These are phyloP conservation scores for Rhinogobio ventralis DNA, from an alignment of 2,797 vertebrate genomes.

Conservation along the genomic window DNA sequence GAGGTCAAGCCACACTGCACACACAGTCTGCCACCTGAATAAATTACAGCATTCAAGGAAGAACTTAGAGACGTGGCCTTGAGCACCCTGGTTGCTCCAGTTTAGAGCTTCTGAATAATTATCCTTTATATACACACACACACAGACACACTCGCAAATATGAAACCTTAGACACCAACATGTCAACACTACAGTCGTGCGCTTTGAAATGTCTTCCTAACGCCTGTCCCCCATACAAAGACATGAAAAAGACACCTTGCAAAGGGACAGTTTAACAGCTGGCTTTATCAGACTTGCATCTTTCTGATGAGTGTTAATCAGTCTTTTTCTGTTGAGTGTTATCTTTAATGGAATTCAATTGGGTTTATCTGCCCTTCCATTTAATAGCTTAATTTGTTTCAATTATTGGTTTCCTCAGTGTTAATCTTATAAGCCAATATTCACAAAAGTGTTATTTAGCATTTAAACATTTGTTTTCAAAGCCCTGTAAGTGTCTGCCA, in stretches of 20 bases:
- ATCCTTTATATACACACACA: constrained; percentile 32
- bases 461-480: neutral
- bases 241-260: constrained; percentile 47
- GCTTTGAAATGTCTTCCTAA: constrained; percentile 55
- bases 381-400: neutral
- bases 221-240: constrained; percentile 36
- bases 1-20: constrained; percentile 77
- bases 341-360: neutral
- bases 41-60: constrained; percentile 69
- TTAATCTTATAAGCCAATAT: neutral
- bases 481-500: neutral
- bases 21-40: constrained; percentile 73
- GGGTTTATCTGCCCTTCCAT: neutral
- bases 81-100: constrained; percentile 63
- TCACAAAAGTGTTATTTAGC: neutral
- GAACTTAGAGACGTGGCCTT: constrained; percentile 64
- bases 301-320: neutral
- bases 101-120: constrained; percentile 54
- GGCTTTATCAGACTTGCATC: constrained; percentile 15
- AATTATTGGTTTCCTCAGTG: neutral
- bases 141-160: constrained; percentile 40
- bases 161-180: constrained; percentile 54
- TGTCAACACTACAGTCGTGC: constrained; percentile 42
- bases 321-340: neutral
- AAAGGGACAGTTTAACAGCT: constrained; percentile 30